Conservation (phyloP, 35 echinoderm and acorn worm genomes). For the Lytechinus pictus region DNA sequence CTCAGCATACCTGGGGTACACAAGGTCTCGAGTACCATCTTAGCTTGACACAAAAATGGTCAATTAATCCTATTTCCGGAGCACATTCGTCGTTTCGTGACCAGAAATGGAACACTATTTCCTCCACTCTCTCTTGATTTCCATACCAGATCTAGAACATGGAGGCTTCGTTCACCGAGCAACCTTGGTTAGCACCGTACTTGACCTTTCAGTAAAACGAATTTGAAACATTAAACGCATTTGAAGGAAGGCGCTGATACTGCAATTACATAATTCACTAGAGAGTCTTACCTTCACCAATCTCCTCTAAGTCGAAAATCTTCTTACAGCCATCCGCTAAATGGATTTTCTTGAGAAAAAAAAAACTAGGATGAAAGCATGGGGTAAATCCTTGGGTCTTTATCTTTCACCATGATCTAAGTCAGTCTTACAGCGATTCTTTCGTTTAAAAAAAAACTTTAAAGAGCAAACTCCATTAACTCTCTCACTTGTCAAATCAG, state of each 20-base stretch:
- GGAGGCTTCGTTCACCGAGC: not conserved
- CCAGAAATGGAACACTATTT: conserved; percentile 2
- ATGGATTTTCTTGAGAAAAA: not conserved
- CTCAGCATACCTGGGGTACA: not conserved
- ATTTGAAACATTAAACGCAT: conserved; percentile 20
- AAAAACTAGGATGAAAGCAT: not conserved
- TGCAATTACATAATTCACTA: not conserved
- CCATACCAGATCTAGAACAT: not conserved
- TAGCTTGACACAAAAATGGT: not conserved
- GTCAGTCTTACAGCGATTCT: not conserved
- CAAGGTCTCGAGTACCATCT: not conserved
- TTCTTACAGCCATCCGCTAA: not conserved
- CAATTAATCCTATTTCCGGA: not conserved
- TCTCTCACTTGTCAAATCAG: not conserved
- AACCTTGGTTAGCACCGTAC: not conserved
- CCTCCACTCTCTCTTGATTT: not conserved
- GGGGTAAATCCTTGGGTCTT: not conserved
- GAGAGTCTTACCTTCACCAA: not conserved
- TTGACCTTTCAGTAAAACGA: conserved; percentile 12
- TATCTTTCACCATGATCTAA: not conserved
- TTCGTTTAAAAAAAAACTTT: not conserved
- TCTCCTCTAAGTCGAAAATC: not conserved
- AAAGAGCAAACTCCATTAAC: not conserved
- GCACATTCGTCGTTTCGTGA: conserved; percentile 8
- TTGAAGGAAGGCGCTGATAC: not conserved